Evolutionary conservation across 2,888 invertebrate species (phyloP).

Genomic region (Acrobasis repandana): DNA sequence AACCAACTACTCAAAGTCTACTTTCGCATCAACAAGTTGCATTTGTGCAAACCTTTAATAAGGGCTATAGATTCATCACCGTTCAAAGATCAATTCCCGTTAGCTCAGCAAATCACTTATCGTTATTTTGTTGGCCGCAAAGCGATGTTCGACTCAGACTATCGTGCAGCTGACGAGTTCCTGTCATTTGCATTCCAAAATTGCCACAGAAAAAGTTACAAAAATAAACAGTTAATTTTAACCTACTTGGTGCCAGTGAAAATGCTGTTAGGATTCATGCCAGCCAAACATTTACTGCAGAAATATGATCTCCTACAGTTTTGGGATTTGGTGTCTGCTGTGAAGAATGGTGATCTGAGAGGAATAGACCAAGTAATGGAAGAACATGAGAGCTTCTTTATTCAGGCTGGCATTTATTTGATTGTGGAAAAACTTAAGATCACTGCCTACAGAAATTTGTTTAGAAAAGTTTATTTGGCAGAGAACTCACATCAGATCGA

Average conservation of each 20-base stretch:
- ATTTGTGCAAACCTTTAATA: conserved; percentile 96
- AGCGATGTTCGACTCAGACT: conserved; percentile 99
- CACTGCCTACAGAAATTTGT: conserved; percentile 97
- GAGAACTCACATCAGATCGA: conserved; percentile 94
- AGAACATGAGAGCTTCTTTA: conserved; percentile 95
- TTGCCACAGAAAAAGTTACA: conserved; percentile 90
- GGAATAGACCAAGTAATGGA: conserved; percentile 92
- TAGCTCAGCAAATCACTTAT: conserved; percentile 98
- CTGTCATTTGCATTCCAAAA: conserved; percentile 96
- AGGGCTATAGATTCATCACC: conserved; percentile 97
- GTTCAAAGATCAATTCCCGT: conserved; percentile 93
- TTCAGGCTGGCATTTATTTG: conserved; percentile 97
- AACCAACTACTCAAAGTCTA: conserved; percentile 98
- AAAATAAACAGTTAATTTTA: conserved; percentile 95
- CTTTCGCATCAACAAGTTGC: conserved; percentile 94
- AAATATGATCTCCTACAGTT: conserved; percentile 97
- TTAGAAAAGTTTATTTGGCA: conserved; percentile 93
- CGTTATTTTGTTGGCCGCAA: conserved; percentile 98
- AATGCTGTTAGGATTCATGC: conserved; percentile 98
- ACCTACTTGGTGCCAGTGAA: conserved; percentile 98
- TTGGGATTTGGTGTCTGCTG: conserved; percentile 93
- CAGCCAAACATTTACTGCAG: conserved; percentile 89
- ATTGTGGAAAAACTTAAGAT: conserved; percentile 98
- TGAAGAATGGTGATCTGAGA: conserved; percentile 94
- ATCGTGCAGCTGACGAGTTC: conserved; percentile 95